phyloP scores from a whole-genome alignment of 1,140 invertebrate species.

The Drosophila truncata region DNA sequence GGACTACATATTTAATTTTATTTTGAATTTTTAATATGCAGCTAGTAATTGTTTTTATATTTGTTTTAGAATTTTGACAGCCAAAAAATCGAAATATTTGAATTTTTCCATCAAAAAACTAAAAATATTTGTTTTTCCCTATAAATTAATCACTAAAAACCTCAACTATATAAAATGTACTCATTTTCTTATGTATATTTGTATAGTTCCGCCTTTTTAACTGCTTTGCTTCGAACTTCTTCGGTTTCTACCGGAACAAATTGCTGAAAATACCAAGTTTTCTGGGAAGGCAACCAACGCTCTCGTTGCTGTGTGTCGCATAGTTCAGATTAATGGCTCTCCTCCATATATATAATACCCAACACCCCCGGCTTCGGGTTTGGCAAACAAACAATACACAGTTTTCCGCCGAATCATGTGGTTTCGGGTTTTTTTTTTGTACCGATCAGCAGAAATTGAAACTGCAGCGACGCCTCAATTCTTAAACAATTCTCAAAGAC shows the following conservation, averaged over 20 bases:
- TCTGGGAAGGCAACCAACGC: slow-evolving; percentile 48
- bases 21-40: too few relatives aligned
- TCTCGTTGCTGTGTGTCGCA: slow-evolving; percentile 32
- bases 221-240: slow-evolving; percentile 19
- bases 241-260: slow-evolving; percentile 74
- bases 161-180: background rate
- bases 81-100: too few relatives aligned
- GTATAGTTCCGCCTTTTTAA: slow-evolving; percentile 32
- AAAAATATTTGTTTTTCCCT: too few relatives aligned
- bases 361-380: slow-evolving; percentile 30
- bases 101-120: too few relatives aligned
- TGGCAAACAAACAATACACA: slow-evolving; percentile 58
- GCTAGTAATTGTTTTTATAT: too few relatives aligned
- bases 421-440: slow-evolving; percentile 55
- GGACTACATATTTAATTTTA: too few relatives aligned
- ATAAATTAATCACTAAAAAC: background rate
- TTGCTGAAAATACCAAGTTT: slow-evolving; percentile 60
- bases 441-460: slow-evolving; percentile 77
- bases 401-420: slow-evolving; percentile 68
- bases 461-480: slow-evolving; percentile 78
- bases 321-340: slow-evolving; percentile 37
- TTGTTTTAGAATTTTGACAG: too few relatives aligned
- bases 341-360: background rate
- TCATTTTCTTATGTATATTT: background rate
- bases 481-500: slow-evolving; percentile 72